These are phyloP conservation scores for Drosophila ustulata DNA, from an alignment of 2,888 invertebrate species.

Conservation along the genomic window DNA sequence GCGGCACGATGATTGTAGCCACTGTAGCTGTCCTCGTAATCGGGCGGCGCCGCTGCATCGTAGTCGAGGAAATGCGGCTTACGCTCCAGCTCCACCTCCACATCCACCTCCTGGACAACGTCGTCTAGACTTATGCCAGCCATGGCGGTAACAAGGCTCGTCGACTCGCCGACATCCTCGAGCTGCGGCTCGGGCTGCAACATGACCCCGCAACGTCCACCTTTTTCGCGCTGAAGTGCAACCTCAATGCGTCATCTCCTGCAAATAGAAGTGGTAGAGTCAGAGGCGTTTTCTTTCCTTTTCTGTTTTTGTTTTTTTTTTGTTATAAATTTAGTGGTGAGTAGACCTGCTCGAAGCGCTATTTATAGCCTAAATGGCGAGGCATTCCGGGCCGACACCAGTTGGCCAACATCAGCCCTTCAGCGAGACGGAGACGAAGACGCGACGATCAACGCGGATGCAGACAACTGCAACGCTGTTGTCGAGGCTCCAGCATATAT, in stretches of 20 bases:
- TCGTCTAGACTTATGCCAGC: constrained; percentile 63
- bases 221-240: constrained; percentile 15
- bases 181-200: constrained; percentile 65
- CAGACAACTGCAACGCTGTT: neutral
- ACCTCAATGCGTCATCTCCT: constrained; percentile 64
- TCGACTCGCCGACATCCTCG: constrained; percentile 39
- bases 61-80: constrained; percentile 88
- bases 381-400: constrained; percentile 13
- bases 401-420: constrained; percentile 35
- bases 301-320: neutral
- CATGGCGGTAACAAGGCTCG: constrained; percentile 44
- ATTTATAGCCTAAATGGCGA: constrained; percentile 50
- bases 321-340: constrained; percentile 41
- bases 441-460: constrained; percentile 3
- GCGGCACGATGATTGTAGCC: constrained; percentile 43
- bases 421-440: constrained; percentile 26
- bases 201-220: constrained; percentile 41
- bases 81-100: constrained; percentile 84
- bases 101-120: constrained; percentile 61
- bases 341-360: constrained; percentile 37
- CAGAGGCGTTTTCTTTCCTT: constrained; percentile 27
- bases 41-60: constrained; percentile 87
- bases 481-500: constrained; percentile 28
- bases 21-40: constrained; percentile 80
- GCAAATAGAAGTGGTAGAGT: constrained; percentile 36